Conservation (phyloP, 2,113 vertebrate genomes). For the Numenius arquata region DNA sequence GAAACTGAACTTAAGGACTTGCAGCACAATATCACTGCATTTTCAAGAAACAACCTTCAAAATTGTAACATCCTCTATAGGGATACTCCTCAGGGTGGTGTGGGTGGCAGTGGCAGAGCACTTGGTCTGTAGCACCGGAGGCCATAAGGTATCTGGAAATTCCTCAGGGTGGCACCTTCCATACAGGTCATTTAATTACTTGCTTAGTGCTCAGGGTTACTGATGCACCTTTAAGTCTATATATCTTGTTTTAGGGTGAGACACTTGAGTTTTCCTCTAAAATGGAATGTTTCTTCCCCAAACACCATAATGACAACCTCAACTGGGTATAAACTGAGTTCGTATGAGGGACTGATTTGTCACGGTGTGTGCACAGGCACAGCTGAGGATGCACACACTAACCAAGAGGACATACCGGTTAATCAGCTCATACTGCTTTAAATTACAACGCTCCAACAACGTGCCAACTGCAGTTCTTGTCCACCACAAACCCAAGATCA, state of each 20-base stretch:
- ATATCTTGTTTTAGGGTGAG: neutral
- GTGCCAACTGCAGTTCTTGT: neutral
- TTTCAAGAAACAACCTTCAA: neutral
- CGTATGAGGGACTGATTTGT: neutral
- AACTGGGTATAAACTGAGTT: neutral
- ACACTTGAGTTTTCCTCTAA: neutral
- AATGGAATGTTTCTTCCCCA: neutral
- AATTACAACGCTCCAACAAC: neutral
- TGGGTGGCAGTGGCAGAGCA: neutral
- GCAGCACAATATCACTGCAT: neutral
- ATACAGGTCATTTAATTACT: neutral
- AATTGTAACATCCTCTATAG: fast-evolving
- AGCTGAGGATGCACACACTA: neutral
- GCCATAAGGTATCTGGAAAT: neutral
- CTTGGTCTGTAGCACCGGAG: neutral
- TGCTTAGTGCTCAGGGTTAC: neutral
- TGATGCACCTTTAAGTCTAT: neutral
- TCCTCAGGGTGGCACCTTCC: neutral
- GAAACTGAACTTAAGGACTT: neutral
- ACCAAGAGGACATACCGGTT: neutral
- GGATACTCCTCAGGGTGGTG: neutral
- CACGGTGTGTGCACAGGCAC: neutral
- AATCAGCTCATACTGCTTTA: neutral
- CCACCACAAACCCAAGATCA: neutral
- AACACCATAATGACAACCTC: neutral